These are phyloP conservation scores for Elmis aenea DNA, from an alignment of 2,888 invertebrate genomes.

Conservation along the genomic window DNA sequence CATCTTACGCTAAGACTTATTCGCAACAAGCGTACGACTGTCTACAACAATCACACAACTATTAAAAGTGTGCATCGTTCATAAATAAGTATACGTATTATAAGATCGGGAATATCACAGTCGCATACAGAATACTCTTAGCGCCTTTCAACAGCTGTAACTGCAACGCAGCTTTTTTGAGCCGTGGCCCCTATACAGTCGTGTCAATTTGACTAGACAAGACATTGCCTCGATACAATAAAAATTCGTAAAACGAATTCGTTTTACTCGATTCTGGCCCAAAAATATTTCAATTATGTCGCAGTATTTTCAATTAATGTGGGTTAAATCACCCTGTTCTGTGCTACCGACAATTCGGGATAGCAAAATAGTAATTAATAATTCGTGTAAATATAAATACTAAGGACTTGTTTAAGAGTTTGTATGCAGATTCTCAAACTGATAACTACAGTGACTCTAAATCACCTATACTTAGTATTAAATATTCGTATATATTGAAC, in stretches of 20 bases:
- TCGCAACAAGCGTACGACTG: constrained; percentile 35
- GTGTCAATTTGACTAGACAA: constrained; percentile 18
- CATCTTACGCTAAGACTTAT: constrained; percentile 41
- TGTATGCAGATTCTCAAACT: constrained; percentile 21
- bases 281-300: constrained; percentile 4
- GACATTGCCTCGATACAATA: constrained; percentile 11
- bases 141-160: constrained; percentile 45
- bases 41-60: constrained; percentile 27
- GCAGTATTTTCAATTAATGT: constrained; percentile 1
- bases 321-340: constrained; percentile 3
- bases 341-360: constrained; percentile 21
- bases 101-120: constrained; percentile 46
- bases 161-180: constrained; percentile 39
- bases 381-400: constrained; percentile 14
- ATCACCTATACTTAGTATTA: constrained; percentile 27
- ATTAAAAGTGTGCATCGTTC: constrained; percentile 27
- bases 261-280: constrained; percentile 9
- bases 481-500: constrained; percentile 17
- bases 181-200: constrained; percentile 20
- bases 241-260: constrained; percentile 7
- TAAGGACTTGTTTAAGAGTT: constrained; percentile 20
- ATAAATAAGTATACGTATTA: constrained; percentile 35
- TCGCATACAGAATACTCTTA: constrained; percentile 46
- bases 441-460: constrained; percentile 25
- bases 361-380: constrained; percentile 23